A percentile compares a stretch with the other conserved stretches of the same genome.
These are phyloP conservation scores for Antrozous pallidus DNA, from an alignment of 2,797 vertebrate genomes.

Conservation along the genomic window DNA sequence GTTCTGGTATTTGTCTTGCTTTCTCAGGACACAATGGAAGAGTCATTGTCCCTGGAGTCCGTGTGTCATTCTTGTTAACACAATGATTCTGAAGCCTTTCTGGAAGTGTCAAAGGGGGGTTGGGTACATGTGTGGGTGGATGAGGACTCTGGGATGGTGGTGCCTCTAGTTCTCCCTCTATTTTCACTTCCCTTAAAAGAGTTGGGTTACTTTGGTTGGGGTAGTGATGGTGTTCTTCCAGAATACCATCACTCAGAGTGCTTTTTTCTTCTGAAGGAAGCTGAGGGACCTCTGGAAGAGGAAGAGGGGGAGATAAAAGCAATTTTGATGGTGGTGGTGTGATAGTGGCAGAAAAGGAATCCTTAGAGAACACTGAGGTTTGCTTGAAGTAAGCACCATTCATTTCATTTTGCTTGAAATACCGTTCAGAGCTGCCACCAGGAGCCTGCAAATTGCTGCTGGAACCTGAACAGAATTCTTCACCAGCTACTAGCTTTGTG, in stretches of 20 bases:
- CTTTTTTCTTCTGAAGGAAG: conserved; percentile 79
- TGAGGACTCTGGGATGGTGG: conserved; percentile 66
- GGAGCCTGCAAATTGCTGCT: conserved; percentile 83
- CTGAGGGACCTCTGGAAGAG: conserved; percentile 73
- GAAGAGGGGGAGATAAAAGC: conserved; percentile 37
- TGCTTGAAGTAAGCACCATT: conserved; percentile 86
- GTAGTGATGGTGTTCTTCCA: conserved; percentile 79
- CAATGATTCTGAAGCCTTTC: conserved; percentile 82
- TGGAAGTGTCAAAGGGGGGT: conserved; percentile 80
- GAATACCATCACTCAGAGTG: conserved; percentile 74
- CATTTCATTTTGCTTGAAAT: conserved; percentile 82
- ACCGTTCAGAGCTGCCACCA: conserved; percentile 80
- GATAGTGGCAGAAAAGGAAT: conserved; percentile 79
- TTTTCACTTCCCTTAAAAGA: conserved; percentile 80
- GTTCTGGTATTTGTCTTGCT: conserved; percentile 63
- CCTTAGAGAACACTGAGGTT: conserved; percentile 85
- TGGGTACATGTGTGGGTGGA: conserved; percentile 65
- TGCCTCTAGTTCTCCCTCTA: conserved; percentile 74
- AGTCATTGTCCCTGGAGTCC: conserved; percentile 46
- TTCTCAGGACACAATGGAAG: conserved; percentile 67
- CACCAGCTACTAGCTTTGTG: conserved; percentile 78
- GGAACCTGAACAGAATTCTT: conserved; percentile 83
- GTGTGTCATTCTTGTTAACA: conserved; percentile 72
- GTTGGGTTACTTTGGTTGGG: conserved; percentile 74
- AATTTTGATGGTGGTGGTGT: conserved; percentile 19